These are phyloP conservation scores for Chymomyza procnemis DNA, from an alignment of 2,888 invertebrate species.

Conservation along the genomic window DNA sequence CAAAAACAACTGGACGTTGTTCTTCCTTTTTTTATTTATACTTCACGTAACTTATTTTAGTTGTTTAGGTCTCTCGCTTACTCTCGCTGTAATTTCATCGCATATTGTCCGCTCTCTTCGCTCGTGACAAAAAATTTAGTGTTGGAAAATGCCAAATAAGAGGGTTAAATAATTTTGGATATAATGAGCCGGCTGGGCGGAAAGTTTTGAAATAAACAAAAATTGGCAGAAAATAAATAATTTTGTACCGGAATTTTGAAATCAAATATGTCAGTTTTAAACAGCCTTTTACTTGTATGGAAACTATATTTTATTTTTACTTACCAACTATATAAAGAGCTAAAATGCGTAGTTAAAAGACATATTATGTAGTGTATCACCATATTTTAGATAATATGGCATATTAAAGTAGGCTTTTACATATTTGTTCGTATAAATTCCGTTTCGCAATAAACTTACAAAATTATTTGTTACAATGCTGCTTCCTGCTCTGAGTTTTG, in stretches of 20 bases:
- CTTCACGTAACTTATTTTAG: conserved; percentile 62
- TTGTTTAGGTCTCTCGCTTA: conserved; percentile 47
- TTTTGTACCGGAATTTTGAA: no score
- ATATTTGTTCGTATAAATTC: background rate
- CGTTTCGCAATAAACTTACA: conserved; percentile 32
- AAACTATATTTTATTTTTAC: no score
- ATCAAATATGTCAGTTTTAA: no score
- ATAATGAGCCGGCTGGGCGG: background rate
- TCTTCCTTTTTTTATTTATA: conserved; percentile 59
- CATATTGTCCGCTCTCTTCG: conserved; percentile 3
- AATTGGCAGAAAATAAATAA: no score
- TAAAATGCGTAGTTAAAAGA: no score
- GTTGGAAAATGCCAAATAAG: conserved; percentile 6
- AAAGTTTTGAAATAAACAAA: background rate
- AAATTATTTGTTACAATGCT: conserved; percentile 57
- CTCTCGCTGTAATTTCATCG: conserved; percentile 13
- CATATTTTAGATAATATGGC: no score
- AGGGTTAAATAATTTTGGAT: background rate
- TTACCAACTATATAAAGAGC: no score
- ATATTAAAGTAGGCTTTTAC: background rate
- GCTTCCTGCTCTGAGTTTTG: conserved; percentile 32
- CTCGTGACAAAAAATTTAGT: background rate
- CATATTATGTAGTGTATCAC: no score
- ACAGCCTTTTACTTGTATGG: no score
- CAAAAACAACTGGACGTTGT: conserved; percentile 36